phyloP scores from a whole-genome alignment of 2,113 vertebrate genomes.

The Petaurus breviceps region DNA sequence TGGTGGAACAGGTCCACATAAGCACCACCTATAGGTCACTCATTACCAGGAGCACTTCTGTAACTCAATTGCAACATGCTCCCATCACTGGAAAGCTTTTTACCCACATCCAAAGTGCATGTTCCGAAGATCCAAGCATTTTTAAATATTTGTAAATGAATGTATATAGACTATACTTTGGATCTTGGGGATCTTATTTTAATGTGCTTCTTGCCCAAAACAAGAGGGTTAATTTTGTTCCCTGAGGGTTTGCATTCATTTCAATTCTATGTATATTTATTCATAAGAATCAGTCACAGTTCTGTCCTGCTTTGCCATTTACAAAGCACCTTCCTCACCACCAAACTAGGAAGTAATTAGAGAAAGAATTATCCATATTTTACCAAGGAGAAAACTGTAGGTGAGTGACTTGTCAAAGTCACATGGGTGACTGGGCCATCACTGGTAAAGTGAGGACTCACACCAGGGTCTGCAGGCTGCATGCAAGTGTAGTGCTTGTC shows the following conservation, averaged over 20 bases:
- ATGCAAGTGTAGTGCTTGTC: background rate
- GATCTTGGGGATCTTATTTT: constrained; percentile 48
- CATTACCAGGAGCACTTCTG: background rate
- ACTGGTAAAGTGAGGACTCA: background rate
- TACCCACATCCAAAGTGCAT: background rate
- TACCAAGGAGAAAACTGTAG: background rate
- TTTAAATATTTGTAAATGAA: constrained; percentile 58
- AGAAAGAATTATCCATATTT: background rate
- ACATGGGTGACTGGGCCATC: background rate
- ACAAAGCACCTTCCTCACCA: background rate
- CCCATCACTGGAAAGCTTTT: background rate
- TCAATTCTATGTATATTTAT: background rate
- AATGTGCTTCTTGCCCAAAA: constrained; percentile 22
- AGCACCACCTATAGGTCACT: background rate
- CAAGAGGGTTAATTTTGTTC: background rate
- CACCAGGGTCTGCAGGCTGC: background rate
- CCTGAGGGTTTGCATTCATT: constrained; percentile 57
- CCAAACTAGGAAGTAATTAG: background rate
- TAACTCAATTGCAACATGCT: background rate
- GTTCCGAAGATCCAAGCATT: constrained; percentile 49
- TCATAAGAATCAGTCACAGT: background rate
- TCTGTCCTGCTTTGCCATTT: background rate
- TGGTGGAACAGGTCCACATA: background rate
- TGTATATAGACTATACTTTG: constrained; percentile 61
- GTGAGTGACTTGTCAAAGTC: background rate